Conservation (phyloP, 2,888 invertebrate species). For the Alentia gelatinosa region DNA sequence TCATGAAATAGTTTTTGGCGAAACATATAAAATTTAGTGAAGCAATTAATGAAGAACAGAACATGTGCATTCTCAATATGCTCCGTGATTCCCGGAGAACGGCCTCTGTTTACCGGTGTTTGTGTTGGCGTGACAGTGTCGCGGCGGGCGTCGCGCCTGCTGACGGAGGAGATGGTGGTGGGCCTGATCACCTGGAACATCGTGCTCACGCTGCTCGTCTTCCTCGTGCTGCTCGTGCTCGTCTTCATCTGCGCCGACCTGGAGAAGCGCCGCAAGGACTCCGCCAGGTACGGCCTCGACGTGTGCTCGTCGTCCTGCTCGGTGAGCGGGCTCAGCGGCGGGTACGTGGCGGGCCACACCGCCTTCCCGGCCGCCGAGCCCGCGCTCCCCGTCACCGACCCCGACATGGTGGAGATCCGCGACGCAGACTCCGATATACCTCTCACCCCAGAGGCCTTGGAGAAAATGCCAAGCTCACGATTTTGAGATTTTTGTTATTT, state of each 20-base stretch:
- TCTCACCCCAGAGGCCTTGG: background rate
- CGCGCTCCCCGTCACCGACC: background rate
- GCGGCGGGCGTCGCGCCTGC: background rate
- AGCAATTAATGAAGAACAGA: too few relatives aligned
- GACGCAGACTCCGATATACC: background rate
- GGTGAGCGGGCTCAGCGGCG: background rate
- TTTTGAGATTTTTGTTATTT: too few relatives aligned
- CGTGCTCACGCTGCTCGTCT: conserved; percentile 43
- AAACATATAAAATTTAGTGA: too few relatives aligned
- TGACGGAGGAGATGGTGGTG: conserved; percentile 36
- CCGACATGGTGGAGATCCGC: background rate
- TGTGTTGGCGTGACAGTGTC: background rate
- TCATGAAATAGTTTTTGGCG: too few relatives aligned
- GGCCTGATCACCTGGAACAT: conserved; percentile 56
- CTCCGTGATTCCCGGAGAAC: too few relatives aligned
- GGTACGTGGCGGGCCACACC: background rate
- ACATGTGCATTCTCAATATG: too few relatives aligned
- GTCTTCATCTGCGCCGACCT: conserved; percentile 46
- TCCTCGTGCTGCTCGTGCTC: conserved; percentile 40
- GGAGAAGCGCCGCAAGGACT: conserved; percentile 32
- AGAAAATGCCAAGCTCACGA: conserved; percentile 9
- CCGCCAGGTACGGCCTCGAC: conserved; percentile 20
- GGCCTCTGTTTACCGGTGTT: too few relatives aligned
- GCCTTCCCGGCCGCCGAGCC: background rate
- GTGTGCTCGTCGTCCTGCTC: background rate